Evolutionary conservation across 2,113 vertebrate genomes (phyloP), one percentile per base, ranked within the genome.

Genomic region (Eublepharis macularius): DNA sequence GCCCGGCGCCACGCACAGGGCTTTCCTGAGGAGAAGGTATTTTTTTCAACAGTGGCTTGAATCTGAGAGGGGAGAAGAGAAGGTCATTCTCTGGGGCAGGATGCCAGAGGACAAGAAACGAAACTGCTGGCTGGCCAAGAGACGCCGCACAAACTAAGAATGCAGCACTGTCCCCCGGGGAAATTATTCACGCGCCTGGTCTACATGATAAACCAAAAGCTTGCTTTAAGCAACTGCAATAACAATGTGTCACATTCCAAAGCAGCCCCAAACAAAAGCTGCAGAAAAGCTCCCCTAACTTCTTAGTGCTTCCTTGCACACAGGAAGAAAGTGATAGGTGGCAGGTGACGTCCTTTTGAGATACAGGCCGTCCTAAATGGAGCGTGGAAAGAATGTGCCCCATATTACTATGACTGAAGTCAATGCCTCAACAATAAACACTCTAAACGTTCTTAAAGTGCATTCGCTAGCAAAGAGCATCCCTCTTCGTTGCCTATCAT

Each of bases 181-280:
- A 97, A 96, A 95, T 96, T 93, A 92, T 85, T 95, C 93, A 72
- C 54, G 91, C 93, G 96, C 94, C 96, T 97, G 95, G 74, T 36
- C 87, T 19, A 77, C 70, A 93, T 85, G 96, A 97, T 97, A 97
- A 97, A 96, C 92, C 85, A 80, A 86, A 94, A 95, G 90, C 78
- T 91, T 85, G 93, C 88, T 92, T 93, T 89, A 91, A 95, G 93
- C 91, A 93, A 85, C 81, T 13, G 86, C 57, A 89, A 95, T 92
- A 95, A 96, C 96, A 97, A 96, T 95, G 89, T 90, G 90, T 82
- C 84, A 83, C 94, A 97, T 97, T 97, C 96, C 96, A 96, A 88
- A 94, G 90, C 83, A 91, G 89, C 86, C 41, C 80, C 88, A 86
- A 95, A 96, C 95, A 96, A 95, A 95, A 92, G 87, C 76, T 93